These are phyloP conservation scores for Acronicta leporina DNA, from an alignment of 2,888 invertebrate species.

Conservation along the genomic window DNA sequence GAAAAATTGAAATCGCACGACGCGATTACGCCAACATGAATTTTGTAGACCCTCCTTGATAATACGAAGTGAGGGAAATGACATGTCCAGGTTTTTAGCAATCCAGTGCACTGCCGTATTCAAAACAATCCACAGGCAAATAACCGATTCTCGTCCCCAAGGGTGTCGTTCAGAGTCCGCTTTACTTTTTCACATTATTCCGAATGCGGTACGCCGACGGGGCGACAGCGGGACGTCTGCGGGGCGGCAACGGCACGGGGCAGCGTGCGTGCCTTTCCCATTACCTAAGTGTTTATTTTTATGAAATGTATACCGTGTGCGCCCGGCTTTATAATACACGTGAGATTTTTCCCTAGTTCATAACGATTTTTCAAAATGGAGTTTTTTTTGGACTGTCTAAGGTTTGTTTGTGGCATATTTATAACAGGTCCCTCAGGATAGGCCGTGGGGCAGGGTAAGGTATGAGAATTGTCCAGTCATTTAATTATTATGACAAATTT, in stretches of 20 bases:
- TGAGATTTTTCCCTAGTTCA: slow-evolving; percentile 62
- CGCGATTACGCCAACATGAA: too few species aligned
- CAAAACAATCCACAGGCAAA: slow-evolving; percentile 86
- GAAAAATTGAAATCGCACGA: too few species aligned
- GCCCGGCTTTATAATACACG: slow-evolving; percentile 70
- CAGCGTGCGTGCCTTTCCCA: slow-evolving; percentile 73
- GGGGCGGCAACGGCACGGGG: slow-evolving; percentile 44
- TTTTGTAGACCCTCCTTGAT: too few species aligned
- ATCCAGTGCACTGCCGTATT: slow-evolving; percentile 71
- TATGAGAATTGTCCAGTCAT: slow-evolving; percentile 21
- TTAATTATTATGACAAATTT: slow-evolving; percentile 22
- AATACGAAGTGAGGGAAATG: neutral
- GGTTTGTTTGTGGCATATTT: slow-evolving; percentile 42
- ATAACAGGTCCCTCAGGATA: slow-evolving; percentile 26
- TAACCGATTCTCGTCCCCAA: slow-evolving; percentile 83
- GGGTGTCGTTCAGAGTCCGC: slow-evolving; percentile 82
- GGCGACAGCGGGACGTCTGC: slow-evolving; percentile 47
- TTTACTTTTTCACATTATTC: slow-evolving; percentile 84
- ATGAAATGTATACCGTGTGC: slow-evolving; percentile 75
- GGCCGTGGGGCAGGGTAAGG: slow-evolving; percentile 16
- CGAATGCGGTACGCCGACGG: slow-evolving; percentile 46
- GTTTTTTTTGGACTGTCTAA: slow-evolving; percentile 40
- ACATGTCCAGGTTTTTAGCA: slow-evolving; percentile 60
- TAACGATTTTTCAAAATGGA: slow-evolving; percentile 62
- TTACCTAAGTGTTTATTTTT: slow-evolving; percentile 85